A percentile compares a stretch with the other conserved stretches of the same genome.
Conservation (phyloP, 2,113 vertebrate genomes). For the Tenrec ecaudatus region DNA sequence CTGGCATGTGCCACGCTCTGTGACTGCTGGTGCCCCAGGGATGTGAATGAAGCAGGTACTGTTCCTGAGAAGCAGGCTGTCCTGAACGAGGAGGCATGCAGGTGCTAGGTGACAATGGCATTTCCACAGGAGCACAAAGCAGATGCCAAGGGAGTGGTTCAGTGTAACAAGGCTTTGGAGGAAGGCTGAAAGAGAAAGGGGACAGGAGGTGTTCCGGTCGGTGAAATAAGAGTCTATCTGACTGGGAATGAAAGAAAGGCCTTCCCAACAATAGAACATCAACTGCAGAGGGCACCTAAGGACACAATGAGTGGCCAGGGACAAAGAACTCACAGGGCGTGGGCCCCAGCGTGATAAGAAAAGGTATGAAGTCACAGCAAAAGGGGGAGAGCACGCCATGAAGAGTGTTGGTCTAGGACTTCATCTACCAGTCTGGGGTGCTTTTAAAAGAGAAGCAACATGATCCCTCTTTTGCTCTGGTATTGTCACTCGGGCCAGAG, state of each 20-base stretch:
- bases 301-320: neutral
- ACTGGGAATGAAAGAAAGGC: neutral
- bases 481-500: too few species aligned
- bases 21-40: neutral
- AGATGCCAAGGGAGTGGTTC: neutral
- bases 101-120: neutral
- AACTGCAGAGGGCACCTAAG: neutral
- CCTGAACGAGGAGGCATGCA: neutral
- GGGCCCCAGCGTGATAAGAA: too few species aligned
- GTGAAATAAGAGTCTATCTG: neutral
- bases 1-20: neutral
- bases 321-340: neutral
- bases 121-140: neutral
- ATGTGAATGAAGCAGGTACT: neutral
- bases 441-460: neutral
- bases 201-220: neutral
- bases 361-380: neutral
- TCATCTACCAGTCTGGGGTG: neutral
- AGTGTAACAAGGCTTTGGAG: neutral
- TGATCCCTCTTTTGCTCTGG: too few species aligned
- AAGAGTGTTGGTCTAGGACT: neutral
- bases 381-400: fast-evolving
- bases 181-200: neutral
- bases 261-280: neutral
- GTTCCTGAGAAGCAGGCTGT: neutral